These are phyloP conservation scores for Drosophila willistoni DNA, from an alignment of 1,140 invertebrate species.

Conservation along the genomic window DNA sequence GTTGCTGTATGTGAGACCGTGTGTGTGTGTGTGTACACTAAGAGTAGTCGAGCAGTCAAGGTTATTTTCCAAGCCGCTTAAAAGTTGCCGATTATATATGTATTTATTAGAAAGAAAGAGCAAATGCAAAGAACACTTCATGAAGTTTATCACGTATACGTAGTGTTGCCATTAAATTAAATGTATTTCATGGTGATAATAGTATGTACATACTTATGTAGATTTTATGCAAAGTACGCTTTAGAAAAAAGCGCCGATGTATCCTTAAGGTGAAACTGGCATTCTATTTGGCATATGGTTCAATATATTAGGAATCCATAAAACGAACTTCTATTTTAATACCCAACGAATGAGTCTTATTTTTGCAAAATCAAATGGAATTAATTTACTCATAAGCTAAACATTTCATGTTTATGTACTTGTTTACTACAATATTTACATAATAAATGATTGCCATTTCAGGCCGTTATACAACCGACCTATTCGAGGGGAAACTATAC, in stretches of 20 bases:
- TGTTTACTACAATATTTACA: neutral
- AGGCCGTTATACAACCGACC: conserved; percentile 74
- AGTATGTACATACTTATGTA: conserved; percentile 7
- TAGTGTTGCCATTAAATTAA: conserved; percentile 8
- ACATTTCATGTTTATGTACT: too few species aligned
- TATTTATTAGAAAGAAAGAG: conserved; percentile 1
- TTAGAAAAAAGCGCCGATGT: neutral
- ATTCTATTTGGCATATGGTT: neutral
- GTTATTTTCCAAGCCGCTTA: conserved; percentile 6
- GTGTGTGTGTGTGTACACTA: neutral
- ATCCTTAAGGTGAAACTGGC: neutral
- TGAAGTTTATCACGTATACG: conserved; percentile 18
- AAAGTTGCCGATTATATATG: conserved; percentile 3
- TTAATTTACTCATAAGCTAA: too few species aligned
- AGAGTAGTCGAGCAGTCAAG: neutral
- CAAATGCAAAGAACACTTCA: conserved; percentile 9
- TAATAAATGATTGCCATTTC: conserved; percentile 3
- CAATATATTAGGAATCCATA: too few species aligned
- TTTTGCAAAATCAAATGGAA: too few species aligned
- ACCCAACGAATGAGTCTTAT: too few species aligned
- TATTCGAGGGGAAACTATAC: conserved; percentile 81
- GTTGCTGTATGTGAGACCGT: neutral
- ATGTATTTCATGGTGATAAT: conserved; percentile 6
- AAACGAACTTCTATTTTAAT: too few species aligned
- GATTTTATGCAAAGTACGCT: neutral